These are phyloP conservation scores for Agriopis aurantiaria DNA, from an alignment of 2,888 invertebrate genomes.

Conservation along the genomic window DNA sequence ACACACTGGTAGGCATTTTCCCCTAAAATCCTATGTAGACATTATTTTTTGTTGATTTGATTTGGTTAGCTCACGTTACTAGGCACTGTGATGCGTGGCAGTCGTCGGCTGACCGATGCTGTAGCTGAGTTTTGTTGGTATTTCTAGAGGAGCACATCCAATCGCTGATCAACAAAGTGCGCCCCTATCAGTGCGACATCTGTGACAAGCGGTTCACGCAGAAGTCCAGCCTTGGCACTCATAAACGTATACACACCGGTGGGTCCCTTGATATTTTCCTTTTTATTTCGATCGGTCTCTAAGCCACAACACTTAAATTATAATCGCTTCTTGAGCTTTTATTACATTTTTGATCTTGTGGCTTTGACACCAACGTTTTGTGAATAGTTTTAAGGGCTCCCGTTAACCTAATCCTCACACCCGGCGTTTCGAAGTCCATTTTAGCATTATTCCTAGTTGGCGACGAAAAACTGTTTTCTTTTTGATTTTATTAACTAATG, in stretches of 20 bases:
- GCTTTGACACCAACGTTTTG: conserved; percentile 82
- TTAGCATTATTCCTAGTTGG: conserved; percentile 10
- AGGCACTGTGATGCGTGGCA: conserved; percentile 65
- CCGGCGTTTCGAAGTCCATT: conserved; percentile 29
- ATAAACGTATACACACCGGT: conserved; percentile 92
- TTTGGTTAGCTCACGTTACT: conserved; percentile 77
- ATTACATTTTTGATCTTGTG: conserved; percentile 67
- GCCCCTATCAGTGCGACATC: conserved; percentile 90
- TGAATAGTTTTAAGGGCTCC: conserved; percentile 86
- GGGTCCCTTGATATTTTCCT: conserved; percentile 84
- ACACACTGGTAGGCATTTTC: conserved; percentile 88
- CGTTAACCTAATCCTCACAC: conserved; percentile 57
- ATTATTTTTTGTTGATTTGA: conserved; percentile 69
- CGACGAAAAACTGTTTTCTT: conserved; percentile 6
- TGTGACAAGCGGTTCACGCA: conserved; percentile 94
- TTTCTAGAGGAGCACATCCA: conserved; percentile 88
- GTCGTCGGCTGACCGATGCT: conserved; percentile 72
- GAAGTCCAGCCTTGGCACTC: conserved; percentile 93
- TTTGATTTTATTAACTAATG: conserved; percentile 21
- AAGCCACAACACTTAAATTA: conserved; percentile 73
- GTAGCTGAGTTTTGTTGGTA: conserved; percentile 85
- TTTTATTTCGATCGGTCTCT: conserved; percentile 78
- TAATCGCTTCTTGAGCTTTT: conserved; percentile 47
- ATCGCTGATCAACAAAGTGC: conserved; percentile 88
- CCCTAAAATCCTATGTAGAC: conserved; percentile 85